phyloP scores from a whole-genome alignment of 2,113 vertebrate species.

The Cochlearius cochlearius region DNA sequence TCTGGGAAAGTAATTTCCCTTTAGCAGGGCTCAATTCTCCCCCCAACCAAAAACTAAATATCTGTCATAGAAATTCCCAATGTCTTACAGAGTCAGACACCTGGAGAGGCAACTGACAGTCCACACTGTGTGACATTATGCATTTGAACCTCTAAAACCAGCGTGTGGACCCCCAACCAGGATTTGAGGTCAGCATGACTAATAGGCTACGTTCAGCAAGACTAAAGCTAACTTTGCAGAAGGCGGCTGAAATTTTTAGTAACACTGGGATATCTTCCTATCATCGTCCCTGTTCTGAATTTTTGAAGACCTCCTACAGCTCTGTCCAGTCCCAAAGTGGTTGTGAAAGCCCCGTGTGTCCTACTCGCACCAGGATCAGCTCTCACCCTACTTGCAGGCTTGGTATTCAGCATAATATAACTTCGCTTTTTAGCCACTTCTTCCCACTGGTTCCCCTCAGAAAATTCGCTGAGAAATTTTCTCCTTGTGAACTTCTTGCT shows the following conservation, averaged over 20 bases:
- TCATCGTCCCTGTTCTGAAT: not conserved
- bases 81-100: not conserved
- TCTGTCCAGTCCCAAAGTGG: not conserved
- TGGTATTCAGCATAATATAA: not conserved
- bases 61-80: not conserved
- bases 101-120: not conserved
- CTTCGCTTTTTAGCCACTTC: not conserved
- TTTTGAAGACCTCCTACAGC: not conserved
- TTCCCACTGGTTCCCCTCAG: not conserved
- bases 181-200: not conserved
- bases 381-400: not conserved
- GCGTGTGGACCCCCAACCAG: not conserved
- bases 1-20: not conserved
- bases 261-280: not conserved
- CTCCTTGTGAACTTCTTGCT: not conserved
- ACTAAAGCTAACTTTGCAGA: not conserved
- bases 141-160: not conserved
- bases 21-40: not conserved
- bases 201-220: not conserved
- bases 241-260: not conserved
- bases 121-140: not conserved
- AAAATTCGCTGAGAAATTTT: not conserved
- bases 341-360: not conserved
- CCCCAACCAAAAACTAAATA: not conserved
- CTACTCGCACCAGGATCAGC: not conserved